Evolutionary conservation across 2,797 vertebrate genomes (phyloP), one percentile per base, ranked within the genome.

Genomic region (Vipera ursinii): DNA sequence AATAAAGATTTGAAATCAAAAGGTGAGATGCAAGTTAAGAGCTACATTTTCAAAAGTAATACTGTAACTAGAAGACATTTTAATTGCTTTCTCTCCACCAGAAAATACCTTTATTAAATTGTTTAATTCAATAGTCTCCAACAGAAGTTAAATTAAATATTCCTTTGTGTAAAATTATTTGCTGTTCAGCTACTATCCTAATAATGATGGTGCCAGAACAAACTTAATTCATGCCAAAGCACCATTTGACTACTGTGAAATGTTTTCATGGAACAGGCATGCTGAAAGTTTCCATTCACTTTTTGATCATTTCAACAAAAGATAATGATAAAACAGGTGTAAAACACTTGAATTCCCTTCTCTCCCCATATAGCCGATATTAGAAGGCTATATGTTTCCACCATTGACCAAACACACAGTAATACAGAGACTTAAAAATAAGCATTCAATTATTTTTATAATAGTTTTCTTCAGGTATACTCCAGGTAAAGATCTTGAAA

Each of bases 101-200:
- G 44, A 48, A 78, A 78, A 44, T 44, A 78, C 1, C 38, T 78
- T 78, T 44, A 44, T 78, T 78, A 44, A 44, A 44, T 78, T 78
- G 17, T 78, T 78, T 22, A 78, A 78, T 78, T 78, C 38, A 22
- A 44, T 78, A 44, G 73, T 44, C 90, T 9, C 22, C 94, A 61
- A 78, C 7, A 78, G 28, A 92, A 95, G 32, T 60, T 91, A 90
- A 92, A 89, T 90, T 92, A 78, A 95, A 91, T 92, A 78, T 93
- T 88, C n/a, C 61, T 92, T 94, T 93, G 20, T 93, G 90, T 93
- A 90, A 95, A 94, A 38, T 96, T 95, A 92, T 88, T 73, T 61
- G 15, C 48, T 88, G 22, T 32, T 38, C 60, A 53, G 51, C 17
- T 88, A 24, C 22, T 55, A 61, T 55, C 17, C 26, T 60, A 53